Percentiles rank a stretch among this genome's conserved stretches.
Conservation (phyloP, 2,797 vertebrate genomes). For the Setipinna tenuifilis region DNA sequence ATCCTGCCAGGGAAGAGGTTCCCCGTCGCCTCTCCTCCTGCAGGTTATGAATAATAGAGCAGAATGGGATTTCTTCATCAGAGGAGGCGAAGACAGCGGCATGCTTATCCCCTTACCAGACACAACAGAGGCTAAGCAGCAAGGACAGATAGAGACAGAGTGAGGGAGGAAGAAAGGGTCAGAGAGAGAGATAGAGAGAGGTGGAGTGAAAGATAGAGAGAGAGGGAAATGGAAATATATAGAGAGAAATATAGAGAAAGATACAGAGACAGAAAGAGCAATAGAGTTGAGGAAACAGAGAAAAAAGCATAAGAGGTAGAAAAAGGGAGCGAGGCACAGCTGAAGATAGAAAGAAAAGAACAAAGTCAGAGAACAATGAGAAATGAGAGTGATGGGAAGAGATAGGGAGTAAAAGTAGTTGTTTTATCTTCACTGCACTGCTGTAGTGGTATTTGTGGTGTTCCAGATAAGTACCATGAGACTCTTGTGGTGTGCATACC, state of each 20-base stretch:
- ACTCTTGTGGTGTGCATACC: no score
- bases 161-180: neutral
- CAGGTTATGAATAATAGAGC: conserved; percentile 53
- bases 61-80: conserved; percentile 40
- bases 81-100: conserved; percentile 38
- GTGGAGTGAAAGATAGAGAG: neutral
- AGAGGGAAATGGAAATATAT: conserved; percentile 36
- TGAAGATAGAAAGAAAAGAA: neutral
- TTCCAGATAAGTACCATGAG: no score
- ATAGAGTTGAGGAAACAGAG: no score
- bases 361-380: neutral
- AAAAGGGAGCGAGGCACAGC: neutral
- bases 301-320: neutral
- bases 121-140: neutral
- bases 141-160: no score
- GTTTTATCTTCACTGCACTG: neutral
- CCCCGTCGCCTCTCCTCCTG: conserved; percentile 50
- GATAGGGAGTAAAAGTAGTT: neutral
- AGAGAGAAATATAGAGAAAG: neutral
- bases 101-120: conserved; percentile 21
- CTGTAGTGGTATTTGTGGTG: no score
- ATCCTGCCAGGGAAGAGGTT: conserved; percentile 18
- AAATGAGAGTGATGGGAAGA: neutral
- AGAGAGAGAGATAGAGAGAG: conserved; percentile 28
- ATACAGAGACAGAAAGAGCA: neutral